A percentile compares a stretch with the other conserved stretches of the same genome.
Conservation (phyloP, 1,140 invertebrate genomes). For the Caerostris extrusa region DNA sequence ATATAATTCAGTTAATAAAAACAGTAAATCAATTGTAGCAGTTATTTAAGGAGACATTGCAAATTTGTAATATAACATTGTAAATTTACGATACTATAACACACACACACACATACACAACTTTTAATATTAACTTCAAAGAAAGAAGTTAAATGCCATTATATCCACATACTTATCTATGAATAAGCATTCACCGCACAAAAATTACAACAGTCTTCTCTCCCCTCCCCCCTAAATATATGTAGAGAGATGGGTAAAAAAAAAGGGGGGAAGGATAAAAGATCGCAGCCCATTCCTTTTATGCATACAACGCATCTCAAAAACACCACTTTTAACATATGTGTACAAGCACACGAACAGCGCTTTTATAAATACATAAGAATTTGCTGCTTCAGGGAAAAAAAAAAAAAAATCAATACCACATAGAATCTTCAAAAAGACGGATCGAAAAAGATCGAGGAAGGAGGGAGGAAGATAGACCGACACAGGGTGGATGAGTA, state of each 20-base stretch:
- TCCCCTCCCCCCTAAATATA: no score
- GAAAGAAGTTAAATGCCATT: no score
- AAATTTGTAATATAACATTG: no score
- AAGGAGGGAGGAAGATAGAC: conserved; percentile 4
- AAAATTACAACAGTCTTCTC: no score
- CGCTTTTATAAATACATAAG: not conserved
- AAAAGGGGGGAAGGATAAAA: not conserved
- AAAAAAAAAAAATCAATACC: conserved; percentile 8
- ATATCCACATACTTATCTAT: no score
- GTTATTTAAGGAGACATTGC: no score
- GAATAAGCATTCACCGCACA: no score
- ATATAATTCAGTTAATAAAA: no score
- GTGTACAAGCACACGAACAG: not conserved
- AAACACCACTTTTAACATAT: not conserved
- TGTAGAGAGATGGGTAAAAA: not conserved
- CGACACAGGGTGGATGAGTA: conserved; percentile 16
- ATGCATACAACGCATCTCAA: not conserved
- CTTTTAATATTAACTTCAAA: no score
- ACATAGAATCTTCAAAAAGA: conserved; percentile 4
- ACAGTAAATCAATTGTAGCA: no score
- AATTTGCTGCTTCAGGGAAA: not conserved
- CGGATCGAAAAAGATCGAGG: not conserved
- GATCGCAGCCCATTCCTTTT: not conserved
- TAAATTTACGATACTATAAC: no score
- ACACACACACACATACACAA: no score